Conservation (phyloP, 2,797 vertebrate genomes). For the Cuniculus paca region DNA sequence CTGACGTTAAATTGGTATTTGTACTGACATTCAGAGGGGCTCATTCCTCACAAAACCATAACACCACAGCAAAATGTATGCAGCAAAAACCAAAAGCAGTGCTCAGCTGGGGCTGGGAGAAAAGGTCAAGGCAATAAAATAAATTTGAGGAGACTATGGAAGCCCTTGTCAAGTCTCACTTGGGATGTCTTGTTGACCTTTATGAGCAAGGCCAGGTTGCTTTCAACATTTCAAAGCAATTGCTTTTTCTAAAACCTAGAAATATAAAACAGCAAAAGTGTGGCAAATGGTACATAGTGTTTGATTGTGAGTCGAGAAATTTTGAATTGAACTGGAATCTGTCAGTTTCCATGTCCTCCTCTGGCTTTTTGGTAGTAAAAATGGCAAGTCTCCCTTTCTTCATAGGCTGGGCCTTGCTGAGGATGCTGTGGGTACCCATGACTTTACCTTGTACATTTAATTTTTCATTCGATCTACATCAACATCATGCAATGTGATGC, state of each 20-base stretch:
- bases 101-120: background rate
- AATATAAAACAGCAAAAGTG: background rate
- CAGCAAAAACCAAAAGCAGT: background rate
- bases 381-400: too few relatives aligned
- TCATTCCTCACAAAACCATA: background rate
- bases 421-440: background rate
- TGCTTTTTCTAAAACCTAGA: background rate
- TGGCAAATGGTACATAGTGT: background rate
- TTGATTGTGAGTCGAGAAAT: background rate
- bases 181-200: conserved; percentile 51
- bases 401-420: background rate
- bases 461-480: background rate
- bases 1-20: background rate
- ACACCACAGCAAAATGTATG: background rate
- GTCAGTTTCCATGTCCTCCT: background rate
- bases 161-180: background rate
- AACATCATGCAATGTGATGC: background rate
- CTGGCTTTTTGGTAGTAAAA: background rate
- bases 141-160: conserved; percentile 13
- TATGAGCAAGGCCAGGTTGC: background rate
- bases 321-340: background rate
- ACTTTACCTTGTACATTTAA: too few relatives aligned
- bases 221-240: conserved; percentile 51
- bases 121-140: conserved; percentile 62
- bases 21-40: background rate